Base-by-base conservation (phyloP, 2,797 vertebrate species). In the Halcyon smyrnensis region DNA sequence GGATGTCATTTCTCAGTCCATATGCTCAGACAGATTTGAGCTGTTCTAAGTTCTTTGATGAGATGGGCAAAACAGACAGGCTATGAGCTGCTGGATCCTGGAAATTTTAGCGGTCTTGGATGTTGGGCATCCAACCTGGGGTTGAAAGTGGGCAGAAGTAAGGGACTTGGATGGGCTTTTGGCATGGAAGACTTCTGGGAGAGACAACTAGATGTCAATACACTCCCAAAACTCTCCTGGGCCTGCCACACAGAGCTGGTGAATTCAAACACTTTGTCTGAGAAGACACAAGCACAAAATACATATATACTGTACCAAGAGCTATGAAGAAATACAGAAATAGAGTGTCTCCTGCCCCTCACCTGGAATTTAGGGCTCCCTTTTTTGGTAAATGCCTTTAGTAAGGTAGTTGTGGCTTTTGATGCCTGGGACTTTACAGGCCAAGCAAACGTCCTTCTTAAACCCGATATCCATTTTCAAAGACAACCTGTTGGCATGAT, bases 311-410 rank as follows among this genome's bases (percentile, higher is more conserved):
- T 14, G 5, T 28, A 32, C 16, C 51, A 45, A 63, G 9, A 84
- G 8, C n/a, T 48, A 7, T 15, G 8, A 45, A 15, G 30, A 87
- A 69, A 75, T 25, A 20, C 6, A 90, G 34, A 67, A 82, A 75
- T 4, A 59, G 20, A 23, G 30, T 54, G n/a, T 7, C 8, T 11
- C 8, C 24, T 30, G 37, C 2, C 6, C 15, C 15, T n/a, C 0
- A 0, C 8, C 14, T 11, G 0, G 1, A 59, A 11, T 11, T 6
- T 46, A 74, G n/a, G 32, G 15, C 11, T 64, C 24, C 11, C 11
- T 73, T n/a, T 20, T 27, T 60, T 16, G 6, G 8, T 2, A 6
- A 74, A 62, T 1, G 1, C 9, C 3, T 54, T 41, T 20, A 74
- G 28, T 32, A 41, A 74, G 54, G 25, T 30, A 65, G 8, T 8